A percentile compares a stretch with the other conserved stretches of the same genome.
These are phyloP conservation scores for Hipparchia sbordonii DNA, from an alignment of 2,888 invertebrate species.

Conservation along the genomic window DNA sequence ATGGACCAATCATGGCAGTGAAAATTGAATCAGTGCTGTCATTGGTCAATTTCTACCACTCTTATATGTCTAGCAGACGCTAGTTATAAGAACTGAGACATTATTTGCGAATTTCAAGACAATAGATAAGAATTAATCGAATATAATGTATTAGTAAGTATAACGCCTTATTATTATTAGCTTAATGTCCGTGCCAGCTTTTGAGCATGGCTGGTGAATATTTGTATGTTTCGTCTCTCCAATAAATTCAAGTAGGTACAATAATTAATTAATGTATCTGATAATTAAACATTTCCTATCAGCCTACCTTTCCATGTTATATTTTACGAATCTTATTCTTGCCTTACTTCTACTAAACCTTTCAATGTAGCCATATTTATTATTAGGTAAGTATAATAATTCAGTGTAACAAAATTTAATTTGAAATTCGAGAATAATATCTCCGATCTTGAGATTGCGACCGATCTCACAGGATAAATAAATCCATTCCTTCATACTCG, in stretches of 20 bases:
- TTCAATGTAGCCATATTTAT: not conserved
- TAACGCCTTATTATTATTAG: conserved; percentile 7
- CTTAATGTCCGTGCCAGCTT: not conserved
- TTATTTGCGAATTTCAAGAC: conserved; percentile 64
- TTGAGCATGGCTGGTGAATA: not conserved
- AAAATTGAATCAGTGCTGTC: conserved; percentile 75
- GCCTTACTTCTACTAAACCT: conserved; percentile 6
- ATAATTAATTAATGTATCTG: not conserved
- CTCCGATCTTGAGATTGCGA: conserved; percentile 80
- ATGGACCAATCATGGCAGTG: conserved; percentile 83
- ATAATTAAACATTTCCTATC: conserved; percentile 10
- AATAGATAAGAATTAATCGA: conserved; percentile 22
- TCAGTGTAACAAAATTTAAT: conserved; percentile 21
- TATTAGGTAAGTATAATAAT: not conserved
- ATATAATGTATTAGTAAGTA: conserved; percentile 14
- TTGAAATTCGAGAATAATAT: conserved; percentile 65
- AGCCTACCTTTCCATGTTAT: conserved; percentile 1
- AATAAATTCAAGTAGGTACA: not conserved
- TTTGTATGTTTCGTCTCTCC: not conserved
- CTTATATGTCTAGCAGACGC: conserved; percentile 80
- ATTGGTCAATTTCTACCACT: conserved; percentile 79
- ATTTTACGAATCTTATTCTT: conserved; percentile 5
- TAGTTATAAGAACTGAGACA: conserved; percentile 70
- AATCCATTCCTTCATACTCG: conserved; percentile 68
- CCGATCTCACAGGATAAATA: conserved; percentile 64